These are phyloP conservation scores for Syrista parreyssii DNA, from an alignment of 2,888 invertebrate species.

Conservation along the genomic window DNA sequence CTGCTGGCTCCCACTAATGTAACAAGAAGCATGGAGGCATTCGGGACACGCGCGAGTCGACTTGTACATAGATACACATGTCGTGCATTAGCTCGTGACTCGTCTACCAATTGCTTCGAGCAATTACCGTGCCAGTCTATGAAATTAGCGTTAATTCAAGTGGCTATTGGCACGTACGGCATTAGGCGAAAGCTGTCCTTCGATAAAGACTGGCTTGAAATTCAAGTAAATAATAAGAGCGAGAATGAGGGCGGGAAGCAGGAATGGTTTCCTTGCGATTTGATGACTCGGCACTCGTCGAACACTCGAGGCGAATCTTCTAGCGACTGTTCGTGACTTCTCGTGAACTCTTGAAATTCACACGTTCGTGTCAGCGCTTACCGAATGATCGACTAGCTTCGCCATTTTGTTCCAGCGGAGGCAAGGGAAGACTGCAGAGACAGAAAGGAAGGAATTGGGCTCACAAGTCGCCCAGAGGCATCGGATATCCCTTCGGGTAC, in stretches of 20 bases:
- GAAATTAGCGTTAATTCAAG: no score
- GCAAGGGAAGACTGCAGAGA: constrained; percentile 50
- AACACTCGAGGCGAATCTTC: no score
- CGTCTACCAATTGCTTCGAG: constrained; percentile 43
- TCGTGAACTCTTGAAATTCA: no score
- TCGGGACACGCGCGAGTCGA: constrained; percentile 48
- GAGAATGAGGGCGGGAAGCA: no score
- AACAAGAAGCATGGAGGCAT: constrained; percentile 25
- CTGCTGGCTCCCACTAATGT: no score
- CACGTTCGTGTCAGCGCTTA: constrained; percentile 14
- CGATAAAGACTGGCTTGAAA: no score
- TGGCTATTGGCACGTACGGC: no score
- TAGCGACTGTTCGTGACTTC: no score
- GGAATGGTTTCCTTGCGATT: no score
- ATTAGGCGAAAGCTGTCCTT: no score
- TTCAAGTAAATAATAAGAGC: no score
- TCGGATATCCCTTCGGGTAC: constrained; percentile 60
- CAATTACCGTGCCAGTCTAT: background rate
- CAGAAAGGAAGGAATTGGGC: constrained; percentile 52
- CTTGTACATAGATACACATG: constrained; percentile 47
- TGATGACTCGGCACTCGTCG: no score
- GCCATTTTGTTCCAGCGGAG: constrained; percentile 47
- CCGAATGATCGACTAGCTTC: constrained; percentile 11
- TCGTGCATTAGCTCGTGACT: constrained; percentile 45
- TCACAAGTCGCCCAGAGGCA: constrained; percentile 52